Conservation (phyloP, 2,888 invertebrate species). For the Agrilus cyanescens region DNA sequence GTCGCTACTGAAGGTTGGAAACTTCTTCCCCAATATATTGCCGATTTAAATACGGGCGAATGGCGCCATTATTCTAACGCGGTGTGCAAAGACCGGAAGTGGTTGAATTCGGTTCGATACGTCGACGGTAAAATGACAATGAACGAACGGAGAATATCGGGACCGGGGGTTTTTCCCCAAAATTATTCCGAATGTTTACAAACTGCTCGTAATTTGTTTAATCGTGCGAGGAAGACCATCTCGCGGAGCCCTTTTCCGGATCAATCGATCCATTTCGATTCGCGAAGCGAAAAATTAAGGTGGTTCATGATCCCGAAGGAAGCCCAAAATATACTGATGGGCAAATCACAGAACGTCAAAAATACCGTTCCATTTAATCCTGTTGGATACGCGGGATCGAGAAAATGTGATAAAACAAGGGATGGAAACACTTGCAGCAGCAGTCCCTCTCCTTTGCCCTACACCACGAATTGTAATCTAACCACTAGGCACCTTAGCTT, state of each 20-base stretch:
- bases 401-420: slow-evolving; percentile 14
- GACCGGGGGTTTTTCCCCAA: slow-evolving; percentile 60
- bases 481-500: slow-evolving; percentile 55
- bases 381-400: slow-evolving; percentile 37
- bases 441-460: slow-evolving; percentile 33
- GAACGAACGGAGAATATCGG: slow-evolving; percentile 58
- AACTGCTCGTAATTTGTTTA: slow-evolving; percentile 66
- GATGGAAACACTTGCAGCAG: slow-evolving; percentile 10
- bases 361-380: slow-evolving; percentile 68
- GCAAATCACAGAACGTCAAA: slow-evolving; percentile 64
- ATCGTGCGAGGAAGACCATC: slow-evolving; percentile 63
- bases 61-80: slow-evolving; percentile 78
- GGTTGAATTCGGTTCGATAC: slow-evolving; percentile 60
- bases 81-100: slow-evolving; percentile 69
- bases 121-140: slow-evolving; percentile 61
- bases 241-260: slow-evolving; percentile 63
- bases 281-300: slow-evolving; percentile 54
- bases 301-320: slow-evolving; percentile 89
- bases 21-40: slow-evolving; percentile 72
- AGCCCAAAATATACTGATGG: slow-evolving; percentile 63
- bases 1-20: slow-evolving; percentile 85
- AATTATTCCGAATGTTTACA: slow-evolving; percentile 66
- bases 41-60: slow-evolving; percentile 81
- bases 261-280: slow-evolving; percentile 59
- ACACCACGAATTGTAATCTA: too few species aligned